A percentile compares a stretch with the other conserved stretches of the same genome.
phyloP scores from a whole-genome alignment of 2,888 invertebrate genomes.

The Ophion slaviceki region DNA sequence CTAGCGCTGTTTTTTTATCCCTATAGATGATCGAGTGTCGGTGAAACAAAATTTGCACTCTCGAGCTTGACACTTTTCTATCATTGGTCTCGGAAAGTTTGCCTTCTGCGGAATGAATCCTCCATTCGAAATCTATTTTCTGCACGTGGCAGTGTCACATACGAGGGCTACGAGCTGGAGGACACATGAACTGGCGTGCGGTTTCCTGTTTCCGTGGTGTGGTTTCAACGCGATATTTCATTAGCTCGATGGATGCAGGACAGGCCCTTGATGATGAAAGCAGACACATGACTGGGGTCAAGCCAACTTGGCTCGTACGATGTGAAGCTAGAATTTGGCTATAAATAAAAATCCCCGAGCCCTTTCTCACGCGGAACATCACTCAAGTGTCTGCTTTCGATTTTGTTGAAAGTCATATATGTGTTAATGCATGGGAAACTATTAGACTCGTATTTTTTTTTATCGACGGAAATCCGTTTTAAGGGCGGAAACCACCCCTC shows the following conservation, averaged over 20 bases:
- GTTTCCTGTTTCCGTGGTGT: slow-evolving; percentile 73
- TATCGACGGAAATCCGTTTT: too few species aligned
- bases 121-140: slow-evolving; percentile 55
- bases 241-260: slow-evolving; percentile 72
- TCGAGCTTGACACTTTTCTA: slow-evolving; percentile 39
- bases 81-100: slow-evolving; percentile 17
- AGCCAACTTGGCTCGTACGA: slow-evolving; percentile 22
- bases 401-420: too few species aligned
- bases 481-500: too few species aligned
- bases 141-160: slow-evolving; percentile 23
- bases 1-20: background rate
- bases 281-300: slow-evolving; percentile 49
- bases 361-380: background rate
- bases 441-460: too few species aligned
- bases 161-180: slow-evolving; percentile 26
- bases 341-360: background rate
- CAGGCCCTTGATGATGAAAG: slow-evolving; percentile 36
- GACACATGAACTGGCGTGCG: slow-evolving; percentile 44
- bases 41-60: slow-evolving; percentile 4
- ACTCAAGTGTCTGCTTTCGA: too few species aligned
- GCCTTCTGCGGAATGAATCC: slow-evolving; percentile 18
- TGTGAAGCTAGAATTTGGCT: background rate
- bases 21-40: background rate
- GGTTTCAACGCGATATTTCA: slow-evolving; percentile 80
- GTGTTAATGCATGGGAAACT: too few species aligned